A percentile compares a stretch with the other conserved stretches of the same genome.
Conservation (phyloP, 2,113 vertebrate species). For the Ornithorhynchus anatinus region DNA sequence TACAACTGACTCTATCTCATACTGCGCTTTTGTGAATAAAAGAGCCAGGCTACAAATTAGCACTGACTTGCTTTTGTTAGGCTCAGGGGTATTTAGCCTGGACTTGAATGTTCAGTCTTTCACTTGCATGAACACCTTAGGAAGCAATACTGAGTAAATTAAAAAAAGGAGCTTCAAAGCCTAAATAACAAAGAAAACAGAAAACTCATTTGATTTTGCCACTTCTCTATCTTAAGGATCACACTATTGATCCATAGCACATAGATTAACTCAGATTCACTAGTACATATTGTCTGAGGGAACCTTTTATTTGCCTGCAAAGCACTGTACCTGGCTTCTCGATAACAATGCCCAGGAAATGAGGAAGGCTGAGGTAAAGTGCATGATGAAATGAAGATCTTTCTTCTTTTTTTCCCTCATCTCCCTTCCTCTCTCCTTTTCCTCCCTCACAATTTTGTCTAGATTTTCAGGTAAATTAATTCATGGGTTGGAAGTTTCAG, state of each 20-base stretch:
- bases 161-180: constrained; percentile 31
- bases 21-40: constrained; percentile 21
- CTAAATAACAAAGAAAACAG: constrained; percentile 27
- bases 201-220: constrained; percentile 22
- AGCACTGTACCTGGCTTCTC: not conserved
- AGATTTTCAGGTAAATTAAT: not conserved
- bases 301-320: constrained; percentile 24
- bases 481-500: not conserved
- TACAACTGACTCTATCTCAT: constrained; percentile 12
- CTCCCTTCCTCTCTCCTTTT: constrained; percentile 12
- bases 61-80: constrained; percentile 20
- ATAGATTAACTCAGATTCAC: constrained; percentile 18
- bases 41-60: constrained; percentile 33
- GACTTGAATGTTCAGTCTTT: constrained; percentile 9
- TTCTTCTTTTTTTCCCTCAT: not conserved
- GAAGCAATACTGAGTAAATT: constrained; percentile 30
- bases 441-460: not conserved
- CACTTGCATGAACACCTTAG: constrained; percentile 10
- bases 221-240: constrained; percentile 28
- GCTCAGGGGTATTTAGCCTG: not conserved
- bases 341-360: constrained; percentile 39
- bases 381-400: not conserved
- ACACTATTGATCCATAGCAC: constrained; percentile 8
- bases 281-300: constrained; percentile 1
- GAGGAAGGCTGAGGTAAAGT: not conserved